phyloP scores from a whole-genome alignment of 2,113 vertebrate species.

The Nipponia nippon region DNA sequence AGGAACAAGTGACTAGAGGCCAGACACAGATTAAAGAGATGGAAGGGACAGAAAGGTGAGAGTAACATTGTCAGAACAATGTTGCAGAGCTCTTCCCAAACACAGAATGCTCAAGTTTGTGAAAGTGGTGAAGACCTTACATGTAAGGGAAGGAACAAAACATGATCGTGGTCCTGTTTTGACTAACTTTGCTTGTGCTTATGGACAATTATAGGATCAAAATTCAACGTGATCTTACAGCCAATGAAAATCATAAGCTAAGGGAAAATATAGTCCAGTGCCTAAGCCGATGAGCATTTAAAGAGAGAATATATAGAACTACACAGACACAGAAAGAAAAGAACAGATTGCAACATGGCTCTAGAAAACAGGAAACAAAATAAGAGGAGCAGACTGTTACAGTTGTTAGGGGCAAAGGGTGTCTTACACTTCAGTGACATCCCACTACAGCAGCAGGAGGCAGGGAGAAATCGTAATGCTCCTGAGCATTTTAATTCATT shows the following conservation, averaged over 20 bases:
- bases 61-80: background rate
- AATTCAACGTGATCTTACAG: background rate
- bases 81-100: background rate
- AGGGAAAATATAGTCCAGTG: background rate
- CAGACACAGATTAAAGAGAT: background rate
- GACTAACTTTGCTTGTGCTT: background rate
- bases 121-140: background rate
- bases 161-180: background rate
- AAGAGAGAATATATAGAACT: background rate
- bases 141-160: background rate
- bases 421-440: background rate
- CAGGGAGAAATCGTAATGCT: background rate
- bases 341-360: background rate
- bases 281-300: background rate
- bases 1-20: background rate
- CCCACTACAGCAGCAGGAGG: background rate
- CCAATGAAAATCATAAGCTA: background rate
- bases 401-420: background rate
- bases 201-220: background rate
- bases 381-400: background rate
- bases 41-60: background rate
- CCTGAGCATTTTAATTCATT: background rate
- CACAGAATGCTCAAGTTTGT: background rate
- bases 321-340: background rate
- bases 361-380: background rate